phyloP scores from a whole-genome alignment of 64 coral and sea anemone species.

The Montipora foliosa region DNA sequence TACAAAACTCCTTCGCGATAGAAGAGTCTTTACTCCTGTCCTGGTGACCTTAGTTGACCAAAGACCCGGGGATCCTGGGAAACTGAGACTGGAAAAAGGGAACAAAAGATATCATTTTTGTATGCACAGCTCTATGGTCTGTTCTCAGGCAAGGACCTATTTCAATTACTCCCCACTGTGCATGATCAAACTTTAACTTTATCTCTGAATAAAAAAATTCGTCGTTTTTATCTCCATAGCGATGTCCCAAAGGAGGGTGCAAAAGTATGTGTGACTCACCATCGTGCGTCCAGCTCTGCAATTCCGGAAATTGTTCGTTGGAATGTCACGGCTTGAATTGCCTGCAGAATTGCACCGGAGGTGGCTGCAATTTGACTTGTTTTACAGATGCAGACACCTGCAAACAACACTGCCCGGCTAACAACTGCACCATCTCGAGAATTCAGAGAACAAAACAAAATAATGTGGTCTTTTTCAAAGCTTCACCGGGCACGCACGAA shows the following conservation, averaged over 20 bases:
- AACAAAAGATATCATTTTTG: no score
- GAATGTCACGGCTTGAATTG: constrained; percentile 71
- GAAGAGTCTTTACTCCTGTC: no score
- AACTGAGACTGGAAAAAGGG: no score
- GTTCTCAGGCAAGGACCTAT: no score
- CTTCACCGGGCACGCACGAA: not conserved
- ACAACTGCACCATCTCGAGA: constrained; percentile 34
- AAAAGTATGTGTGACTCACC: constrained; percentile 38
- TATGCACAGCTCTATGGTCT: no score
- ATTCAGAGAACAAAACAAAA: not conserved
- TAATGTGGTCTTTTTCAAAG: not conserved
- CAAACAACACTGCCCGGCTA: constrained; percentile 35
- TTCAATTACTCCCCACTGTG: no score
- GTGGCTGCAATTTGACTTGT: constrained; percentile 71
- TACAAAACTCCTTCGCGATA: no score
- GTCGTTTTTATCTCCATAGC: not conserved
- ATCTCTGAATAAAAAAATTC: not conserved
- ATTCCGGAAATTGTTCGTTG: constrained; percentile 53
- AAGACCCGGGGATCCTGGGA: no score
- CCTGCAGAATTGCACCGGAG: constrained; percentile 55
- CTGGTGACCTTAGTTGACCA: no score
- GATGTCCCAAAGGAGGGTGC: constrained; percentile 46
- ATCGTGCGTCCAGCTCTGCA: constrained; percentile 59
- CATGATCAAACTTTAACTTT: not conserved
- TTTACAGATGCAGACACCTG: constrained; percentile 24